These are phyloP conservation scores for Capitulum mitella DNA, from an alignment of 2,888 invertebrate genomes.

Conservation along the genomic window DNA sequence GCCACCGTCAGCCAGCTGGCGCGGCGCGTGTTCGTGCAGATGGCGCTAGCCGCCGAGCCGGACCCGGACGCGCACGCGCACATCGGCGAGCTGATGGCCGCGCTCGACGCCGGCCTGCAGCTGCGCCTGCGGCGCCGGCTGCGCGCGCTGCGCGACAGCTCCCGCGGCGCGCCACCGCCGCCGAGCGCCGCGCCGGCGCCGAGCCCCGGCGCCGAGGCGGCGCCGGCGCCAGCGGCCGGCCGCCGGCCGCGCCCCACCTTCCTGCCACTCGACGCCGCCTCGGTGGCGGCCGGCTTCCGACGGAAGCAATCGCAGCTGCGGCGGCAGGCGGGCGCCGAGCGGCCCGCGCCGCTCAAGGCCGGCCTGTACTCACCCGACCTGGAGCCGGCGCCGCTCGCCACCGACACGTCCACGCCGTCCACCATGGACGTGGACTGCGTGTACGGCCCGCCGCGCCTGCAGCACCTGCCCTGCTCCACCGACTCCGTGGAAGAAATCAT, in stretches of 20 bases:
- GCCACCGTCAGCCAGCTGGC: conserved; percentile 43
- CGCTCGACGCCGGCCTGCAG: conserved; percentile 37
- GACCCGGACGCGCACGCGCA: conserved; percentile 41
- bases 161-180: conserved; percentile 31
- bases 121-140: conserved; percentile 34
- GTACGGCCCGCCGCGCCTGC: background rate
- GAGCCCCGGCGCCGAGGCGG: background rate
- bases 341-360: background rate
- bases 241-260: conserved; percentile 3
- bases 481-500: conserved; percentile 33
- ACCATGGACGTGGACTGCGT: background rate
- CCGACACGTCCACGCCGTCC: conserved; percentile 9
- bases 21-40: conserved; percentile 42
- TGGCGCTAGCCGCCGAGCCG: conserved; percentile 41
- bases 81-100: conserved; percentile 40
- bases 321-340: background rate
- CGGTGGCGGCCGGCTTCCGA: background rate
- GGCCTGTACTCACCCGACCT: no score
- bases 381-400: background rate
- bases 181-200: conserved; percentile 18
- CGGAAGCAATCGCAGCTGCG: background rate
- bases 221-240: background rate
- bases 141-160: background rate
- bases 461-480: conserved; percentile 31
- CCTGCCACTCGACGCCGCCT: background rate